phyloP scores from a whole-genome alignment of 2,797 vertebrate genomes.

The Ctenosaura bakeri region DNA sequence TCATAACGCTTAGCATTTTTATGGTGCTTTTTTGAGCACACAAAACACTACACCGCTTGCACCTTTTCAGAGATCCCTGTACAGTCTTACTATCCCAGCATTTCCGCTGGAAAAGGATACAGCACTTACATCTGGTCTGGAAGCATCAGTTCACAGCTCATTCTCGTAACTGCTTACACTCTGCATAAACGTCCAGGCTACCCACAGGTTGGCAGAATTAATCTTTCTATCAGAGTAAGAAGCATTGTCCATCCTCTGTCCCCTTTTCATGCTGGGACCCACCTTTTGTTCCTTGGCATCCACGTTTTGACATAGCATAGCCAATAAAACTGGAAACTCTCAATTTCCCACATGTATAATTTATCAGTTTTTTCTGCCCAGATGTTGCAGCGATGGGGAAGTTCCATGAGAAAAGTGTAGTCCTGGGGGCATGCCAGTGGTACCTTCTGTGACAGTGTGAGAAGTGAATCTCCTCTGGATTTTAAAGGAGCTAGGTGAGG shows the following conservation, averaged over 20 bases:
- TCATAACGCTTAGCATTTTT: background rate
- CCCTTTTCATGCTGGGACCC: too few species aligned
- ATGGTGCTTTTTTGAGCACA: background rate
- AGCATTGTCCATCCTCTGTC: too few species aligned
- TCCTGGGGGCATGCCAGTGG: too few species aligned
- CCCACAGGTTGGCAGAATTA: background rate
- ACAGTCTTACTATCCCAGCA: background rate
- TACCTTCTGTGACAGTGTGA: too few species aligned
- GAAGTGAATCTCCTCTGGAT: too few species aligned
- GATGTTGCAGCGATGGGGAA: too few species aligned
- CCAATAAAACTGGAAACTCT: background rate
- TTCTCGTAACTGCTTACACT: background rate
- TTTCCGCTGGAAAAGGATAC: background rate
- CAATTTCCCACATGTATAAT: too few species aligned
- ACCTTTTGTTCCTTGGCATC: background rate
- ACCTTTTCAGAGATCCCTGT: too few species aligned
- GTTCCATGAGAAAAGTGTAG: too few species aligned
- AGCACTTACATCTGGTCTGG: too few species aligned
- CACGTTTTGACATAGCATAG: background rate
- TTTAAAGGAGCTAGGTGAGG: too few species aligned
- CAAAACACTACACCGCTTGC: background rate
- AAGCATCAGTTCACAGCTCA: background rate
- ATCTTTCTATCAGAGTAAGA: background rate
- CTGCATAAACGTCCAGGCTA: fast-evolving
- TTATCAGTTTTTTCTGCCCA: background rate